These are phyloP conservation scores for Bellardia bayeri DNA, from an alignment of 2,888 invertebrate genomes.

Conservation along the genomic window DNA sequence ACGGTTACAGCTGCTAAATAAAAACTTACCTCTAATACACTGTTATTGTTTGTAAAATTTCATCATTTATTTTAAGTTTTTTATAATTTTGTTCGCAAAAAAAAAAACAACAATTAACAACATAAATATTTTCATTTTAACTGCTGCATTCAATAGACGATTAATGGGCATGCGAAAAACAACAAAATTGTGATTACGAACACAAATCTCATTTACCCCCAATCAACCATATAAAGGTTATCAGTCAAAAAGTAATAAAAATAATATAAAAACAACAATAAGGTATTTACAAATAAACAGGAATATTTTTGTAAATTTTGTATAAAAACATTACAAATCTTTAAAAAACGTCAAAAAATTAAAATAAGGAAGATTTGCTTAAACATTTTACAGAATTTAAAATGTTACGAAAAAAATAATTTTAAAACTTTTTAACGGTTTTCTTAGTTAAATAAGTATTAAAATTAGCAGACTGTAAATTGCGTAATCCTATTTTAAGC, in stretches of 20 bases:
- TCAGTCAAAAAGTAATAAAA: constrained; percentile 33
- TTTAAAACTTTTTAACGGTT: no score
- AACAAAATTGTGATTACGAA: constrained; percentile 53
- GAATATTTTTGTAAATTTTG: constrained; percentile 3
- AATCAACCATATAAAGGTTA: constrained; percentile 70
- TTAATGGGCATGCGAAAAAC: constrained; percentile 43
- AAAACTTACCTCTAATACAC: neutral
- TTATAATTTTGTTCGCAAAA: constrained; percentile 15
- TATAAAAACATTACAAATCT: neutral
- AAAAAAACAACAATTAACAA: constrained; percentile 16
- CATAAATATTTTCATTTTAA: constrained; percentile 28
- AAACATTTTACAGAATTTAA: no score
- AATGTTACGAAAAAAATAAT: no score
- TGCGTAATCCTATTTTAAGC: neutral
- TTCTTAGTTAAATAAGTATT: no score
- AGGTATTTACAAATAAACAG: constrained; percentile 1
- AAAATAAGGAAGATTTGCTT: no score
- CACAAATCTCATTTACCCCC: constrained; percentile 66
- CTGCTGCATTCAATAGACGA: constrained; percentile 1
- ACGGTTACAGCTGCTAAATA: neutral
- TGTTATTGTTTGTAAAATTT: constrained; percentile 38
- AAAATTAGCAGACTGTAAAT: no score
- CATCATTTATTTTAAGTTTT: constrained; percentile 38
- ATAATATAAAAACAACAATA: constrained; percentile 6
- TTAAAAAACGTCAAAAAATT: neutral